Evolutionary conservation across 2,113 vertebrate species (phyloP).

Genomic region (Rhinolophus ferrumequinum): DNA sequence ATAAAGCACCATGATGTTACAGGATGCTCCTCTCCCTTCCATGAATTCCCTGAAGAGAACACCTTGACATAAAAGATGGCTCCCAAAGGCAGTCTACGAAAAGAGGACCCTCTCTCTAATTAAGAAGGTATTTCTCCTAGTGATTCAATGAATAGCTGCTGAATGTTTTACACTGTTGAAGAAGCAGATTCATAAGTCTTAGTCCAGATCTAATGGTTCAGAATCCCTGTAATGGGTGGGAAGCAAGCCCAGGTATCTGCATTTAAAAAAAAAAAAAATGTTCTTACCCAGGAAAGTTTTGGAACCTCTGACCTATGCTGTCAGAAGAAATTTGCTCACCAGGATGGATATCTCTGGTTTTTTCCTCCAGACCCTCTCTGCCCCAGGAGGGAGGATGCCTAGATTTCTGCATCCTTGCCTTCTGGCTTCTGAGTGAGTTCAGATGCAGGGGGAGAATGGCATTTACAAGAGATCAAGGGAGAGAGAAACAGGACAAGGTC

Average conservation of each 20-base stretch:
- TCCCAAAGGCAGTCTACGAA: background rate
- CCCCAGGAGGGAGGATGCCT: background rate
- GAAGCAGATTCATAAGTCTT: background rate
- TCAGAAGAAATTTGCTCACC: background rate
- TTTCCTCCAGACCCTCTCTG: background rate
- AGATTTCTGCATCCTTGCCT: background rate
- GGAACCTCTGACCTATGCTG: background rate
- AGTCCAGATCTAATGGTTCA: background rate
- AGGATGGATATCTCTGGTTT: background rate
- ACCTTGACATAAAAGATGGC: background rate
- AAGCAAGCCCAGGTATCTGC: background rate
- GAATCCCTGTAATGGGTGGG: background rate
- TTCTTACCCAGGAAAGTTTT: background rate
- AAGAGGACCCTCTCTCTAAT: background rate
- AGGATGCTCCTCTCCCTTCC: background rate
- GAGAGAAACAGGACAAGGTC: background rate
- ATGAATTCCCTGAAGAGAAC: background rate
- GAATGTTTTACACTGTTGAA: background rate
- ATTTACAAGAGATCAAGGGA: background rate
- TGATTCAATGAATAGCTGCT: background rate
- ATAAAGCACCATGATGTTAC: background rate
- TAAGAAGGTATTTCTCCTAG: background rate
- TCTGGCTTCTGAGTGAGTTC: background rate
- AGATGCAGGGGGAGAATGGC: background rate
- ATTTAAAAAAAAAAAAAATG: background rate